Evolutionary conservation across 1,140 invertebrate genomes (phyloP).

Genomic region (Heliconius hermathena): DNA sequence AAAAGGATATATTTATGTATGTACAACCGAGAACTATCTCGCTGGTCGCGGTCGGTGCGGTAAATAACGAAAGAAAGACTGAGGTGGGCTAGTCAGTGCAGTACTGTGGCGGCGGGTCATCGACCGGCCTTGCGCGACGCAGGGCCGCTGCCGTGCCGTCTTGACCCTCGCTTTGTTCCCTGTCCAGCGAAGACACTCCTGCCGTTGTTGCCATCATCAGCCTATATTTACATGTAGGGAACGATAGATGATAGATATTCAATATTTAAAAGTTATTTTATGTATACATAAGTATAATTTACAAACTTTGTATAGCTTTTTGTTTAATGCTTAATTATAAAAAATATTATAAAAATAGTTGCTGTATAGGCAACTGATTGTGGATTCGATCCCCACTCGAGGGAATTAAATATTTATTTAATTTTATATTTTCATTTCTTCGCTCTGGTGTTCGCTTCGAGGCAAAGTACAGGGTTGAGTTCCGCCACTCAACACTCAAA

Average conservation of each 20-base stretch:
- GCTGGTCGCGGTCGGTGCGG: constrained; percentile 5
- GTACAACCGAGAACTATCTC: not conserved
- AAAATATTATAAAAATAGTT: not conserved
- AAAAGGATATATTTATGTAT: not conserved
- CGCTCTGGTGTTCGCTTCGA: no score
- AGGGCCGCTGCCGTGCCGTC: constrained; percentile 60
- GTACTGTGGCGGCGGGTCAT: constrained; percentile 65
- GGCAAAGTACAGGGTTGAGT: no score
- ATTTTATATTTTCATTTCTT: no score
- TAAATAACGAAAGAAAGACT: constrained; percentile 48
- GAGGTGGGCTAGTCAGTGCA: constrained; percentile 48
- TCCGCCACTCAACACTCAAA: no score
- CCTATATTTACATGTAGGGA: constrained; percentile 32
- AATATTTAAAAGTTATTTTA: not conserved
- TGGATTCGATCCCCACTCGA: no score
- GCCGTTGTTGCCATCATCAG: constrained; percentile 39
- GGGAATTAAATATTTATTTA: no score
- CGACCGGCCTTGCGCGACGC: constrained; percentile 76
- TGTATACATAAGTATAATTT: not conserved
- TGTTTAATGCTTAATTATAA: not conserved
- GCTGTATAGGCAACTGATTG: no score
- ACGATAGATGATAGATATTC: not conserved
- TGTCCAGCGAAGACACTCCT: constrained; percentile 49
- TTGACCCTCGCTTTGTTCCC: constrained; percentile 70
- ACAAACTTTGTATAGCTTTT: not conserved